Percentiles rank a stretch among this genome's conserved stretches.
Conservation (phyloP, 2,113 vertebrate genomes). For the Sakesphorus luctuosus region DNA sequence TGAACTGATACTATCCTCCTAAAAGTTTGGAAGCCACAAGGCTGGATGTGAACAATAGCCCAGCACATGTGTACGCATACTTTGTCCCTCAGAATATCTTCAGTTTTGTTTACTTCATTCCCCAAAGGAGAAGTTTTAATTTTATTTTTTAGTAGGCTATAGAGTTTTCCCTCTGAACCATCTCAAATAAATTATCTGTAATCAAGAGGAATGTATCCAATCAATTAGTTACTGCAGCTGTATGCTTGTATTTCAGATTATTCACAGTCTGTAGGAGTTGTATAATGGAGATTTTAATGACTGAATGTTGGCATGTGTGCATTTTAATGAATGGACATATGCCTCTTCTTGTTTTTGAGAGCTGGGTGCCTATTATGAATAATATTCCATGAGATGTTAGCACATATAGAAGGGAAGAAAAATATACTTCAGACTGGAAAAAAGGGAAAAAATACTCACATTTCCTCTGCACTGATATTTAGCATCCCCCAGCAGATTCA, state of each 20-base stretch:
- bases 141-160: neutral
- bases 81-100: conserved; percentile 1
- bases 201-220: conserved; percentile 61
- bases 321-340: conserved; percentile 47
- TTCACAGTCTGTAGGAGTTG: conserved; percentile 58
- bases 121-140: neutral
- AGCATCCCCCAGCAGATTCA: conserved; percentile 18
- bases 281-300: conserved; percentile 61
- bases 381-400: conserved; percentile 61
- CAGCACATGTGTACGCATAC: neutral
- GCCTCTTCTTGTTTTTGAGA: conserved; percentile 47
- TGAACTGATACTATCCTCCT: conserved; percentile 27
- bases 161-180: conserved; percentile 11
- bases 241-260: conserved; percentile 65
- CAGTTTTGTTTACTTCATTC: conserved; percentile 32
- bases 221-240: conserved; percentile 43
- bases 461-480: conserved; percentile 58
- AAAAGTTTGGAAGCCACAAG: conserved; percentile 27
- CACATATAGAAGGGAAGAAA: conserved; percentile 50
- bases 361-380: conserved; percentile 20
- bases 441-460: conserved; percentile 26
- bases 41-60: conserved; percentile 36
- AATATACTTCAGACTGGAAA: conserved; percentile 15
- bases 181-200: conserved; percentile 44
- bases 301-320: conserved; percentile 39